Evolutionary conservation across 2,888 invertebrate species (phyloP).

Genomic region (Apotomis betuletana): DNA sequence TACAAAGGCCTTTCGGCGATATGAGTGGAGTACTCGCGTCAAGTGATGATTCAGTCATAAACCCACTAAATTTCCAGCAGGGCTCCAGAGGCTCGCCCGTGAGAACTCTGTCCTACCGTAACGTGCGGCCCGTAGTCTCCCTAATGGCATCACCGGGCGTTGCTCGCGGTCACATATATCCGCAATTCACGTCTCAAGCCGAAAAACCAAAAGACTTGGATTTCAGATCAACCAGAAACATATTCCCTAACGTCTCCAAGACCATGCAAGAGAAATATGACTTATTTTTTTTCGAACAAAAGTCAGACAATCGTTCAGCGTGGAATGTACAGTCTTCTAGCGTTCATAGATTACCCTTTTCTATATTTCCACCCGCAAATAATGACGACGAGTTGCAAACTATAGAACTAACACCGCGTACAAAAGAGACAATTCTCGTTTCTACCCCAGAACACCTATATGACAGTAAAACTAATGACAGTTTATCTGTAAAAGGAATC

Average conservation of each 20-base stretch:
- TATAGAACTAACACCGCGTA: constrained; percentile 49
- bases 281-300: constrained; percentile 45
- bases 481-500: constrained; percentile 52
- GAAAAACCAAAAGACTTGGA: constrained; percentile 52
- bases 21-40: constrained; percentile 41
- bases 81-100: constrained; percentile 51
- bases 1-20: constrained; percentile 70
- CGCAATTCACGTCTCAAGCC: constrained; percentile 51
- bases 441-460: constrained; percentile 50
- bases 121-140: constrained; percentile 61
- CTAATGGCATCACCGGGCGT: constrained; percentile 61
- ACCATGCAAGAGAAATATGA: constrained; percentile 43
- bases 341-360: constrained; percentile 55
- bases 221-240: constrained; percentile 55
- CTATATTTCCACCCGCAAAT: constrained; percentile 60
- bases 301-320: constrained; percentile 43
- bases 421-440: constrained; percentile 50
- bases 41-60: constrained; percentile 41
- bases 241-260: constrained; percentile 49
- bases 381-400: constrained; percentile 53
- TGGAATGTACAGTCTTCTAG: constrained; percentile 48
- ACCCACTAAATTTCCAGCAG: constrained; percentile 43
- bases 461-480: constrained; percentile 47
- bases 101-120: constrained; percentile 58
- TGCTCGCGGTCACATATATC: constrained; percentile 53